Evolutionary conservation across 2,888 invertebrate genomes (phyloP).

Genomic region (Amiota mariae): DNA sequence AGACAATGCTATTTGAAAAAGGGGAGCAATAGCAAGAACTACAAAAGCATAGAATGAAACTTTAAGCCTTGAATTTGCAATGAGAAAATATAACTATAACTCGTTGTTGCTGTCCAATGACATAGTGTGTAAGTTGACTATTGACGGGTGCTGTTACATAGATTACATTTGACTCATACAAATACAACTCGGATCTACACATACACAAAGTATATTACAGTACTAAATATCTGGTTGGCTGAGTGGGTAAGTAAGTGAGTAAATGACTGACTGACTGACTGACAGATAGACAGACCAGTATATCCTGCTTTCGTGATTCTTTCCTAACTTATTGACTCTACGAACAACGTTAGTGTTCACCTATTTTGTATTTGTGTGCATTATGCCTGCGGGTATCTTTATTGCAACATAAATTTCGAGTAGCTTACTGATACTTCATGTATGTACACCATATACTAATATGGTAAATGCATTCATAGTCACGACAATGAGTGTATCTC

Average conservation of each 20-base stretch:
- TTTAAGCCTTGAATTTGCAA: no score
- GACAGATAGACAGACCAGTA: neutral
- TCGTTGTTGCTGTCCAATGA: no score
- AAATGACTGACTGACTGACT: neutral
- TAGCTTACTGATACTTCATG: no score
- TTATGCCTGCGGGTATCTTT: slow-evolving; percentile 11
- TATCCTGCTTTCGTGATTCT: neutral
- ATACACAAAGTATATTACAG: neutral
- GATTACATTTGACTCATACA: slow-evolving; percentile 15
- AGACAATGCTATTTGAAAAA: no score
- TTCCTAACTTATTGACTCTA: slow-evolving; percentile 21
- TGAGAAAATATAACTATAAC: no score
- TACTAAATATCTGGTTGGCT: slow-evolving; percentile 32
- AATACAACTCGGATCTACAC: slow-evolving; percentile 4
- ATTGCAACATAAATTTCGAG: neutral
- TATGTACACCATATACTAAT: no score
- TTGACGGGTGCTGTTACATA: neutral
- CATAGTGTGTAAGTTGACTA: neutral
- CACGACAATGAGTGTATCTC: no score
- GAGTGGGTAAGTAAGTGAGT: slow-evolving; percentile 31
- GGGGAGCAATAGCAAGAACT: no score
- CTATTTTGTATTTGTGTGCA: slow-evolving; percentile 43
- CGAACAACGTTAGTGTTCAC: slow-evolving; percentile 28
- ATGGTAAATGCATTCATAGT: no score
- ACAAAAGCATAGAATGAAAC: no score